Evolutionary conservation across 2,113 vertebrate species (phyloP).

Genomic region (Prinia subflava): DNA sequence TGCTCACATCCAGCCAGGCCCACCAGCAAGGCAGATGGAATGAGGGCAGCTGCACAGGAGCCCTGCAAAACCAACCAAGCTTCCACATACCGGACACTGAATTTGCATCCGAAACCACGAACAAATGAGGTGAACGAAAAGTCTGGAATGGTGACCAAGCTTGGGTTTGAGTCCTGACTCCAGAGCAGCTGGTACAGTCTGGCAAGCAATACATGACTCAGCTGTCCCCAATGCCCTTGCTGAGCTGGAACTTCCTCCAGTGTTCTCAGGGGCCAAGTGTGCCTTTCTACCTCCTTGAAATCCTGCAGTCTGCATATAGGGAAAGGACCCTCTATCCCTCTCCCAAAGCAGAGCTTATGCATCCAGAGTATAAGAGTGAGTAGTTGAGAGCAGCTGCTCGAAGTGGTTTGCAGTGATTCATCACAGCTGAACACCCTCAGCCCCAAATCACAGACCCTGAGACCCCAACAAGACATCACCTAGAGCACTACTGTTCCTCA

Average conservation of each 20-base stretch:
- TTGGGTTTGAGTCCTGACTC: background rate
- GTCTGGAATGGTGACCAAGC: background rate
- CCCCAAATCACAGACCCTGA: background rate
- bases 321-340: background rate
- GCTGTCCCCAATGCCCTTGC: background rate
- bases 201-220: background rate
- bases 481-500: background rate
- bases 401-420: background rate
- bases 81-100: background rate
- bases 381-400: background rate
- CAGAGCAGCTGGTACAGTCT: conserved; percentile 23
- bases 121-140: conserved; percentile 44
- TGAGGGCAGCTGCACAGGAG: background rate
- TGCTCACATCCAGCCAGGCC: background rate
- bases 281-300: background rate
- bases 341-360: background rate
- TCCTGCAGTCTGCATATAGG: background rate
- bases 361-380: background rate
- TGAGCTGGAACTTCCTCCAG: background rate
- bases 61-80: background rate
- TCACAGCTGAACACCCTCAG: background rate
- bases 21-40: background rate
- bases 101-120: background rate
- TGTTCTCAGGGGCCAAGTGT: background rate
- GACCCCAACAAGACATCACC: background rate